Conservation (phyloP, 2,113 vertebrate genomes). For the Pongo abelii region DNA sequence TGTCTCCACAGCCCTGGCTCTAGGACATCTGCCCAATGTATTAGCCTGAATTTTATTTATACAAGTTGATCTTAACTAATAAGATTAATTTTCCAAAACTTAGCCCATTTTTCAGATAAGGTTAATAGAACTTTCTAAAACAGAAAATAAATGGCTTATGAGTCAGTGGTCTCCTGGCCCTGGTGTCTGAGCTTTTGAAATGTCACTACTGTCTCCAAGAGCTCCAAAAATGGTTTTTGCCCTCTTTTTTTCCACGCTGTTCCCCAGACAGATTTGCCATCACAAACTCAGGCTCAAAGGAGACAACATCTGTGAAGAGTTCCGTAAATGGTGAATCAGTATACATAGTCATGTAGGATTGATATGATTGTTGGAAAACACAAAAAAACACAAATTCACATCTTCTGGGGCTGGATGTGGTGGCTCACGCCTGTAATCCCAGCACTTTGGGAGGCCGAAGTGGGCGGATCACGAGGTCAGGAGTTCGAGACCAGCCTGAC, state of each 20-base stretch:
- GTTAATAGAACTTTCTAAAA: background rate
- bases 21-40: background rate
- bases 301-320: background rate
- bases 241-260: constrained; percentile 46
- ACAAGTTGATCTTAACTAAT: background rate
- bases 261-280: constrained; percentile 57
- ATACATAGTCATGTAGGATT: background rate
- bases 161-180: constrained; percentile 37
- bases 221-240: constrained; percentile 67
- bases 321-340: background rate
- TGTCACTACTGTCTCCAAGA: constrained; percentile 44
- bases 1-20: background rate
- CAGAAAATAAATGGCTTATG: background rate
- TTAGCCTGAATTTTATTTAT: background rate
- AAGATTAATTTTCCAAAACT: background rate
- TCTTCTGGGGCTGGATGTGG: background rate
- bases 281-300: constrained; percentile 50
- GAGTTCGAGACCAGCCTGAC: too few relatives aligned
- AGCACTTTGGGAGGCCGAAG: too few relatives aligned
- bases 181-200: constrained; percentile 29
- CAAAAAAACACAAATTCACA: background rate
- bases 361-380: background rate
- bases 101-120: background rate
- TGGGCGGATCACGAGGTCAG: too few relatives aligned
- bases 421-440: background rate